Evolutionary conservation across 2,113 vertebrate genomes (phyloP).

Genomic region (Varanus komodoensis): DNA sequence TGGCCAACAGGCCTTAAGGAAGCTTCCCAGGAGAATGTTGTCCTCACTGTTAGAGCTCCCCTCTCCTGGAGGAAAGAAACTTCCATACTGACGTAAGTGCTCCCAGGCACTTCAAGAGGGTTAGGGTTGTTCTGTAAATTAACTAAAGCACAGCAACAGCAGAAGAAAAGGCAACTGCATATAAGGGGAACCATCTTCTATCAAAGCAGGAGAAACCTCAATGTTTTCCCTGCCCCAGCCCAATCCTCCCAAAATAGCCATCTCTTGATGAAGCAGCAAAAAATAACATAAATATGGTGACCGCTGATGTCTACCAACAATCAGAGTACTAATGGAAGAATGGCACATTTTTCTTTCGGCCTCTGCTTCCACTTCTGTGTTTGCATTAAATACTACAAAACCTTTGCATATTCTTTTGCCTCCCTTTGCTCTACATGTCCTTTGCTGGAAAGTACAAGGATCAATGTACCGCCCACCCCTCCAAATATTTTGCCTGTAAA

Average conservation of each 20-base stretch:
- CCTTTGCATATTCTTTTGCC: background rate
- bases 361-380: background rate
- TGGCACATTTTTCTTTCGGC: background rate
- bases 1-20: too few species aligned
- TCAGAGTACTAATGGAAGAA: background rate
- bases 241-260: background rate
- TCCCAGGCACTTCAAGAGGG: too few species aligned
- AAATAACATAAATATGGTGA: background rate
- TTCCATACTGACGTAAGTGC: too few species aligned
- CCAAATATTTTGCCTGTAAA: background rate
- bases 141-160: background rate
- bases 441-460: background rate
- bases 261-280: background rate
- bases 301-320: background rate
- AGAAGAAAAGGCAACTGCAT: background rate
- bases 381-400: background rate
- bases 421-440: background rate
- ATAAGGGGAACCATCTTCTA: background rate
- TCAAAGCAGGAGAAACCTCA: background rate
- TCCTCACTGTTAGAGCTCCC: too few species aligned
- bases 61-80: too few species aligned
- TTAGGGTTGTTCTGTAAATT: background rate
- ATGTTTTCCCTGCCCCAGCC: background rate
- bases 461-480: background rate
- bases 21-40: too few species aligned